Conservation (phyloP, 1,140 invertebrate species). For the Leptinotarsa defecta region DNA sequence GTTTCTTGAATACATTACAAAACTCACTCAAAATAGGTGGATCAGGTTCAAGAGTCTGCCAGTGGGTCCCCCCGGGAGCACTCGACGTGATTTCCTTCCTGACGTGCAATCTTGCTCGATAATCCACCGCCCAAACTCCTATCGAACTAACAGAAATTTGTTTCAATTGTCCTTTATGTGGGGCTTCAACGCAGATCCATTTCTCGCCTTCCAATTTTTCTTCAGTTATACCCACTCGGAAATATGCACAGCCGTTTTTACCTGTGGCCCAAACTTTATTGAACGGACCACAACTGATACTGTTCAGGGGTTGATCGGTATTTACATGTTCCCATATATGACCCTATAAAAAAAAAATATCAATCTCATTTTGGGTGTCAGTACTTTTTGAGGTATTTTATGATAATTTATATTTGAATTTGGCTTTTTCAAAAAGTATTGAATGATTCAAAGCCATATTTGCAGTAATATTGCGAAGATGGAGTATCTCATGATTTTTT, state of each 20-base stretch:
- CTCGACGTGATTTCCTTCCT: constrained; percentile 66
- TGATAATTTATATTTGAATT: no score
- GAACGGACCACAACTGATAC: constrained; percentile 70
- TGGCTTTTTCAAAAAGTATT: no score
- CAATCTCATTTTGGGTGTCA: no score
- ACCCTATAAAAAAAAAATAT: constrained; percentile 60
- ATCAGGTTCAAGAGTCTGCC: constrained; percentile 67
- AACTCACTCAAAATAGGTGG: constrained; percentile 59
- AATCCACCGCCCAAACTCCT: constrained; percentile 74
- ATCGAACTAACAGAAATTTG: constrained; percentile 74
- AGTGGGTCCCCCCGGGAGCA: constrained; percentile 74
- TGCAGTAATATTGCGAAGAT: no score
- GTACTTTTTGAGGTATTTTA: no score
- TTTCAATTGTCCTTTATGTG: constrained; percentile 70
- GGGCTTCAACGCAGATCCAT: constrained; percentile 68
- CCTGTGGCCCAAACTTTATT: constrained; percentile 84
- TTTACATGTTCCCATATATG: constrained; percentile 79
- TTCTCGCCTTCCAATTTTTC: constrained; percentile 67
- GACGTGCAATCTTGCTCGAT: constrained; percentile 66
- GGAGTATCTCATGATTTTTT: no score
- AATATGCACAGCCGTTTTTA: constrained; percentile 82
- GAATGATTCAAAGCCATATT: no score
- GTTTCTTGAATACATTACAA: no score
- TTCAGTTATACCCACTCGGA: constrained; percentile 69
- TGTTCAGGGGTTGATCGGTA: constrained; percentile 75